Evolutionary conservation across 2,113 vertebrate species (phyloP).

Genomic region (Pseudolaguvia tuberculata): DNA sequence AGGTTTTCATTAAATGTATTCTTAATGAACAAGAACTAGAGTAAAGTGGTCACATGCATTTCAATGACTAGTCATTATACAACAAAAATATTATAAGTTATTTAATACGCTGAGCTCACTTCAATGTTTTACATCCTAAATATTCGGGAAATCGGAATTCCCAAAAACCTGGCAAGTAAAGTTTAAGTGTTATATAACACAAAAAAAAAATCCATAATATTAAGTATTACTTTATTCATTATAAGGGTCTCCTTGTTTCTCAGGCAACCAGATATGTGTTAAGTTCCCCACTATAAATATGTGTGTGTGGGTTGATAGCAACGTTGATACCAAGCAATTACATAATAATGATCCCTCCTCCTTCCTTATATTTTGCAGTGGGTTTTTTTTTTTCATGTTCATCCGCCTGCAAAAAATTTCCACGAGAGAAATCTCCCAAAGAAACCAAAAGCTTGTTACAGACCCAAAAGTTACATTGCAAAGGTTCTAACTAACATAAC

Average conservation of each 20-base stretch:
- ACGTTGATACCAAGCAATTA: constrained; percentile 32
- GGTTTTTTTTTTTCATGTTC: not conserved
- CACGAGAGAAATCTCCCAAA: not conserved
- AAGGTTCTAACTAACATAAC: not conserved
- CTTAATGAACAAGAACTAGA: no score
- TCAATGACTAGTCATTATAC: not conserved
- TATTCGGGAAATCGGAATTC: not conserved
- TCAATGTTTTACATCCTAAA: not conserved
- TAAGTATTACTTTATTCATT: not conserved
- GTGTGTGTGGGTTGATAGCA: constrained; percentile 29
- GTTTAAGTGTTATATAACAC: not conserved
- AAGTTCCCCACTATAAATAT: constrained; percentile 39
- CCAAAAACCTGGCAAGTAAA: not conserved
- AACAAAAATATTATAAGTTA: not conserved
- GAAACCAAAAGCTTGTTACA: not conserved
- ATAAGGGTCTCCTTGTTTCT: constrained; percentile 37
- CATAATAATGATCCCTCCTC: constrained; percentile 29
- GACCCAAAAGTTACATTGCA: not conserved
- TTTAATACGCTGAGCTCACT: not conserved
- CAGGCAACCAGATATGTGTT: constrained; percentile 37
- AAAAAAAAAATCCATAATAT: not conserved
- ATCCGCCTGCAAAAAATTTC: constrained; percentile 4
- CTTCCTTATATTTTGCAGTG: not conserved
- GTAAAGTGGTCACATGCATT: not conserved
- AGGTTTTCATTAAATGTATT: no score